These are phyloP conservation scores for Selene dorsalis DNA, from an alignment of 2,797 vertebrate genomes.

Conservation along the genomic window DNA sequence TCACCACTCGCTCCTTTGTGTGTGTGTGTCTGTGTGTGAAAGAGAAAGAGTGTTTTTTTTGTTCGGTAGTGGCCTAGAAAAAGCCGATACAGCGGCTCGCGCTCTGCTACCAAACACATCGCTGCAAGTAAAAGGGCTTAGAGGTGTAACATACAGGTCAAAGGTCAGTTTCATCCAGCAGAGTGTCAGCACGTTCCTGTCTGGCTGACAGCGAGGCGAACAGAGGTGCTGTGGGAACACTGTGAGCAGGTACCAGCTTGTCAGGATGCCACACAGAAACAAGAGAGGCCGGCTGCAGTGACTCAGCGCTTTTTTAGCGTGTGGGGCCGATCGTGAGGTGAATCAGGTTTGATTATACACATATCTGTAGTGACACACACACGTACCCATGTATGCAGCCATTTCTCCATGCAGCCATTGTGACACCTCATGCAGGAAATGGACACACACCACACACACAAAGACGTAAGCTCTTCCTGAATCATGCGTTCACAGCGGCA, in stretches of 20 bases:
- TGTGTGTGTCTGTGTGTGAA: neutral
- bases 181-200: neutral
- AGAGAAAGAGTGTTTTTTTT: constrained; percentile 14
- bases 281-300: constrained; percentile 22
- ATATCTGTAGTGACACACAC: constrained; percentile 29
- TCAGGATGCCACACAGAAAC: neutral
- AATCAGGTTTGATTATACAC: constrained; percentile 37
- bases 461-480: constrained; percentile 66
- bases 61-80: constrained; percentile 28
- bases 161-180: constrained; percentile 24
- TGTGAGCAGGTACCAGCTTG: constrained; percentile 53
- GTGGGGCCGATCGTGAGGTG: neutral
- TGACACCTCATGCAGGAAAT: constrained; percentile 74
- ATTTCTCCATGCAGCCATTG: constrained; percentile 42
- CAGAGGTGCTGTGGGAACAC: neutral
- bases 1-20: constrained; percentile 10
- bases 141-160: neutral
- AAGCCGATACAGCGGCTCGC: neutral
- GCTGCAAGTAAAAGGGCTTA: neutral
- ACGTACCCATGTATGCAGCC: neutral
- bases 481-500: constrained; percentile 31
- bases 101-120: neutral
- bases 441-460: constrained; percentile 43
- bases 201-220: neutral
- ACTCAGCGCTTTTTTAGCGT: constrained; percentile 28